A percentile compares a stretch with the other conserved stretches of the same genome.
Conservation (phyloP, 2,797 vertebrate species). For the Melanogrammus aeglefinus region DNA sequence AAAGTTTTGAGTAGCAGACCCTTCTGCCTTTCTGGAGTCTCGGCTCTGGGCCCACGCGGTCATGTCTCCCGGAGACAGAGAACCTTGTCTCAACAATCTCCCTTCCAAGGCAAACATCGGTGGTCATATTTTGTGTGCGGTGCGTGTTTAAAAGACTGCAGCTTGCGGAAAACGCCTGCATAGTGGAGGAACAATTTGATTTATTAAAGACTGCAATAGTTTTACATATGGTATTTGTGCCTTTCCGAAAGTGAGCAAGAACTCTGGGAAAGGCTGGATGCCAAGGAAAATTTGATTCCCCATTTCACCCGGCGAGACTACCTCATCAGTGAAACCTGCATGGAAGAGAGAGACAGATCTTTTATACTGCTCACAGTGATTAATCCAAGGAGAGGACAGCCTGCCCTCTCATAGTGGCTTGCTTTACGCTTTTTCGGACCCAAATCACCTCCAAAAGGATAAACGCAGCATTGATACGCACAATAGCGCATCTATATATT, state of each 20-base stretch:
- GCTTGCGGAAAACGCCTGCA: slow-evolving; percentile 47
- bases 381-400: slow-evolving; percentile 43
- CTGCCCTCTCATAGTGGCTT: slow-evolving; percentile 54
- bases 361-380: slow-evolving; percentile 47
- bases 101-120: slow-evolving; percentile 50
- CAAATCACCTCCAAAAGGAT: too few relatives aligned
- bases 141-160: slow-evolving; percentile 33
- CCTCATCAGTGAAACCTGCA: slow-evolving; percentile 65
- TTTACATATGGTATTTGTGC: slow-evolving; percentile 62
- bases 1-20: slow-evolving; percentile 49
- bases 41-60: slow-evolving; percentile 60
- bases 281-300: slow-evolving; percentile 70
- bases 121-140: slow-evolving; percentile 53
- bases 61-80: slow-evolving; percentile 46
- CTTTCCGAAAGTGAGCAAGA: slow-evolving; percentile 53
- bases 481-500: too few relatives aligned
- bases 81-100: slow-evolving; percentile 40
- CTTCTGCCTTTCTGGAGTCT: slow-evolving; percentile 29
- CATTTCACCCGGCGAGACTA: slow-evolving; percentile 55
- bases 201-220: slow-evolving; percentile 52
- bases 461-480: too few relatives aligned
- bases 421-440: slow-evolving; percentile 47
- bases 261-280: slow-evolving; percentile 17
- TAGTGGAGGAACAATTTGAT: slow-evolving; percentile 59
- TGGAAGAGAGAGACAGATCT: slow-evolving; percentile 48